These are phyloP conservation scores for Papilio demoleus DNA, from an alignment of 2,888 invertebrate genomes.

Conservation along the genomic window DNA sequence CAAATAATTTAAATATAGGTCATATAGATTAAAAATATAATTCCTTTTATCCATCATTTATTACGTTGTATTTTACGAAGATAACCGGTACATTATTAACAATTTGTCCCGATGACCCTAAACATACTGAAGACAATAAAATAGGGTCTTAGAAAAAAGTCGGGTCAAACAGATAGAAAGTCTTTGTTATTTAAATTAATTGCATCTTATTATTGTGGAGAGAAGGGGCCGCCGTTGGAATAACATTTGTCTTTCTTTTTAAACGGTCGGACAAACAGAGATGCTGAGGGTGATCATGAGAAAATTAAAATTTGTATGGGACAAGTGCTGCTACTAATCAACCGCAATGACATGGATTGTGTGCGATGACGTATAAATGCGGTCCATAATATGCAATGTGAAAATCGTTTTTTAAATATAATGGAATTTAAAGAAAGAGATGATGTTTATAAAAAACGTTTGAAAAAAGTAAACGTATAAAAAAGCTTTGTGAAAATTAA, in stretches of 20 bases:
- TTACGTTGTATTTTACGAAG: background rate
- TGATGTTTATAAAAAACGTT: too few species aligned
- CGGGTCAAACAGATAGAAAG: constrained; percentile 22
- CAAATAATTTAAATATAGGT: background rate
- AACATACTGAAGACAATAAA: constrained; percentile 1
- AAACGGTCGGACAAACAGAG: constrained; percentile 7
- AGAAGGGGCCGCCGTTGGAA: constrained; percentile 16
- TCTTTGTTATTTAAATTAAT: constrained; percentile 38
- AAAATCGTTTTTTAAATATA: too few species aligned
- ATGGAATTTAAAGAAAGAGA: too few species aligned
- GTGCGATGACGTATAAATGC: background rate
- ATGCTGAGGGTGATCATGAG: constrained; percentile 25
- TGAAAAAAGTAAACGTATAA: too few species aligned
- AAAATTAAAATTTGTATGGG: background rate
- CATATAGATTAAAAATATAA: background rate
- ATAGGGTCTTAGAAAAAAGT: constrained; percentile 8
- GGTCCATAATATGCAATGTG: background rate
- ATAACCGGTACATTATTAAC: background rate
- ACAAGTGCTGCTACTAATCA: background rate
- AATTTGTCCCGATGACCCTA: constrained; percentile 8
- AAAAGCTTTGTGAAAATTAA: background rate
- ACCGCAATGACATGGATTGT: background rate
- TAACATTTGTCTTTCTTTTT: constrained; percentile 37
- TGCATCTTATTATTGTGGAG: constrained; percentile 22
- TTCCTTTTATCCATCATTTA: too few species aligned